Evolutionary conservation across 2,888 invertebrate genomes (phyloP).

Genomic region (Pollenia angustigena): DNA sequence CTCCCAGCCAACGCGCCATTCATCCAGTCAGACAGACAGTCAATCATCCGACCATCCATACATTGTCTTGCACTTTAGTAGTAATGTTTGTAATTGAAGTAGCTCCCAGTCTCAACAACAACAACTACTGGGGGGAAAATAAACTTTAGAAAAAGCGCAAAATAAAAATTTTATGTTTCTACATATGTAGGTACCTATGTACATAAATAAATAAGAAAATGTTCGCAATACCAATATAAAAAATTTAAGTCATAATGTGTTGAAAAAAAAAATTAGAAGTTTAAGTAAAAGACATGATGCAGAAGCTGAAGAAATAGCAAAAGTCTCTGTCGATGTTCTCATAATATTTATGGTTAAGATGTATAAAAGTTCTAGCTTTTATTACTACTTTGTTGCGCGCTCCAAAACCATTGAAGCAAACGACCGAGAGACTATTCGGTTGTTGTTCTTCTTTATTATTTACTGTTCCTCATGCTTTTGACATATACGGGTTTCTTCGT

Average conservation of each 20-base stretch:
- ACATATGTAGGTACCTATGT: no score
- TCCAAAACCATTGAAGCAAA: conserved; percentile 57
- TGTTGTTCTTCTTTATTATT: conserved; percentile 44
- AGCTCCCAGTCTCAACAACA: conserved; percentile 26
- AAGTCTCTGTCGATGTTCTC: background rate
- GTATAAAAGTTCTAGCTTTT: conserved; percentile 44
- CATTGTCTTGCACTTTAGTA: conserved; percentile 1
- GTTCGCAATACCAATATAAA: conserved; percentile 46
- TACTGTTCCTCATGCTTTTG: conserved; percentile 40
- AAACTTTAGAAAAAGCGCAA: conserved; percentile 13
- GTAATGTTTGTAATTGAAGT: conserved; percentile 50
- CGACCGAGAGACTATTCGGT: conserved; percentile 27
- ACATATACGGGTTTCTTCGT: conserved; percentile 5
- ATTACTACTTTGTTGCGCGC: conserved; percentile 43
- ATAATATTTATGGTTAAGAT: background rate
- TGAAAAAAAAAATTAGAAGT: conserved; percentile 13
- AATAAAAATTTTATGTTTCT: background rate
- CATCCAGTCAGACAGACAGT: background rate
- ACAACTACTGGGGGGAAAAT: conserved; percentile 1
- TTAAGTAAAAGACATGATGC: conserved; percentile 19
- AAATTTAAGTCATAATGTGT: conserved; percentile 30
- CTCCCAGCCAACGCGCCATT: conserved; percentile 5
- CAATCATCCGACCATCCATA: conserved; percentile 17
- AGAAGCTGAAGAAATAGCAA: background rate
- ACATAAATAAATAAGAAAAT: conserved; percentile 10